phyloP scores from a whole-genome alignment of 2,888 invertebrate genomes.

The Laspeyria flexula region DNA sequence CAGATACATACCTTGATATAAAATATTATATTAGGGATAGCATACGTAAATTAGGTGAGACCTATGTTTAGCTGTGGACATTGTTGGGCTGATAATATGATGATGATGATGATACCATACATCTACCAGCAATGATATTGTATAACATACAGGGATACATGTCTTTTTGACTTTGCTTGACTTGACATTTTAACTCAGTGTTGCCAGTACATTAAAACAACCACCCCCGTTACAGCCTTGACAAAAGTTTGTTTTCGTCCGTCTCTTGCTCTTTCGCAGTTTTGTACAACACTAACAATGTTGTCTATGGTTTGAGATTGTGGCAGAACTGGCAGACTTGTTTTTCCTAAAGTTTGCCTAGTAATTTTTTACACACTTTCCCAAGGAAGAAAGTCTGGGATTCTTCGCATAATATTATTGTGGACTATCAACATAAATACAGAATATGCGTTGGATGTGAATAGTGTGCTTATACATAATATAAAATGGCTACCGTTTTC shows the following conservation, averaged over 20 bases:
- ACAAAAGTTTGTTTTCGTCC: too few relatives aligned
- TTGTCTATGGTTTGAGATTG: conserved; percentile 23
- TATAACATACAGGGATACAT: too few relatives aligned
- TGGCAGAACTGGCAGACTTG: conserved; percentile 43
- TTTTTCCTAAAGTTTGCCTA: conserved; percentile 48
- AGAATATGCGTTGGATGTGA: conserved; percentile 48
- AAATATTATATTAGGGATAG: too few relatives aligned
- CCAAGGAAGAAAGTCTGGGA: conserved; percentile 38
- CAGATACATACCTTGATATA: too few relatives aligned
- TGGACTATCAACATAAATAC: conserved; percentile 19
- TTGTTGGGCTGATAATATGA: too few relatives aligned
- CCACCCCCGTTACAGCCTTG: too few relatives aligned
- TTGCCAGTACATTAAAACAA: background rate
- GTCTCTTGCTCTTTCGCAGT: background rate
- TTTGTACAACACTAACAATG: background rate
- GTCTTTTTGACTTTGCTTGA: too few relatives aligned
- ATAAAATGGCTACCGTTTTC: conserved; percentile 87
- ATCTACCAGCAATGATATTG: too few relatives aligned
- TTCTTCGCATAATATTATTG: conserved; percentile 17
- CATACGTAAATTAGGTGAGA: too few relatives aligned
- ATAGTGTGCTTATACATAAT: conserved; percentile 36
- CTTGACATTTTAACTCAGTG: background rate
- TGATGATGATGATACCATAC: too few relatives aligned
- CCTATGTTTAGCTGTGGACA: too few relatives aligned
- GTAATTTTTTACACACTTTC: conserved; percentile 40